Percentiles rank a stretch among this genome's conserved stretches.
Conservation (phyloP, 2,113 vertebrate genomes). For the Phalacrocorax pelagicus region DNA sequence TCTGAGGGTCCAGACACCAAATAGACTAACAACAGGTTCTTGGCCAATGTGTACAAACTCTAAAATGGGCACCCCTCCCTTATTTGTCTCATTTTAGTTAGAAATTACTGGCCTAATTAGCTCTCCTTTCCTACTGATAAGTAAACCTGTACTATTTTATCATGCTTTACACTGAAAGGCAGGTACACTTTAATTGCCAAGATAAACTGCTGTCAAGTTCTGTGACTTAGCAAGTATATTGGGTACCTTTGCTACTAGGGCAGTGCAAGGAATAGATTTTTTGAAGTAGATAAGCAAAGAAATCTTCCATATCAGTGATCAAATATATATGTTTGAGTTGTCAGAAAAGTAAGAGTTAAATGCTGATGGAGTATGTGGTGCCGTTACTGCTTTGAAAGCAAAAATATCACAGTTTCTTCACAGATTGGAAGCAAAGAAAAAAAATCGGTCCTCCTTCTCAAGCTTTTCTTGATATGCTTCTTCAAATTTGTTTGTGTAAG, state of each 20-base stretch:
- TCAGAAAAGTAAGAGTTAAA: neutral
- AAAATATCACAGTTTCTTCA: neutral
- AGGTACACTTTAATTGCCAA: neutral
- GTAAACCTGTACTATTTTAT: neutral
- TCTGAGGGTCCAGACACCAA: neutral
- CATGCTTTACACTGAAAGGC: neutral
- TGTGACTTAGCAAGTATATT: neutral
- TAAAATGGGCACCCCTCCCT: neutral
- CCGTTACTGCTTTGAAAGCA: neutral
- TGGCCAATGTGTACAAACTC: neutral
- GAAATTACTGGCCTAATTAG: neutral
- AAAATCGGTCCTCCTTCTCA: neutral
- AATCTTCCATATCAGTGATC: neutral
- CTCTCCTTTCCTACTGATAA: neutral
- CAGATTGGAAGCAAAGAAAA: neutral
- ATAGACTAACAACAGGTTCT: neutral
- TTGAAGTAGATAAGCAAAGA: neutral
- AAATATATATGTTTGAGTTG: neutral
- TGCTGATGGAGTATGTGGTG: neutral
- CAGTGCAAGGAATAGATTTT: neutral
- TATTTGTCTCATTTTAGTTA: neutral
- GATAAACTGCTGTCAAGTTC: neutral
- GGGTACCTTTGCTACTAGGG: neutral
- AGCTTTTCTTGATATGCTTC: neutral
- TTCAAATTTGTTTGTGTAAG: neutral